Conservation (phyloP, 2,797 vertebrate genomes). For the Coreius guichenoti region DNA sequence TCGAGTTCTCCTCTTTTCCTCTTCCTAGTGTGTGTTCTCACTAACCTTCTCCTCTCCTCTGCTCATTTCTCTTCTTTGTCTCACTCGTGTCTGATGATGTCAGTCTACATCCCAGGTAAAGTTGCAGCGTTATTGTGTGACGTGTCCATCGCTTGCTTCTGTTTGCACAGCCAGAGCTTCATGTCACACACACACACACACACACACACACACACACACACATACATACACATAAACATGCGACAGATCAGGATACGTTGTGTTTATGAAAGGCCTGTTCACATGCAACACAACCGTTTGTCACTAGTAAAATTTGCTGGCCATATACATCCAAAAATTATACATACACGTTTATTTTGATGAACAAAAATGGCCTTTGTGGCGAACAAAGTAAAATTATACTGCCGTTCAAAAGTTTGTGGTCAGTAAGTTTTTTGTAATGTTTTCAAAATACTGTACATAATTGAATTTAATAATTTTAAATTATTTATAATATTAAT, state of each 20-base stretch:
- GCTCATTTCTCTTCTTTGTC: slow-evolving; percentile 50
- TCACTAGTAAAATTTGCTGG: not conserved
- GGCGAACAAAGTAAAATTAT: not conserved
- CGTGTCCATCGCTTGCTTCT: slow-evolving; percentile 65
- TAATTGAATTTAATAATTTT: not conserved
- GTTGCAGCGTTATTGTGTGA: slow-evolving; percentile 61
- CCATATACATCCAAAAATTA: not conserved
- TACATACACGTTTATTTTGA: not conserved
- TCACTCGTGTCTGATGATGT: slow-evolving; percentile 58
- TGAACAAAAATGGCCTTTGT: no score
- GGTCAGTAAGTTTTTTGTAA: no score
- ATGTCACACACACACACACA: slow-evolving; percentile 15
- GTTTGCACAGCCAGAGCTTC: slow-evolving; percentile 44
- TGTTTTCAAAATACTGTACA: not conserved
- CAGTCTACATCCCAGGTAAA: slow-evolving; percentile 88
- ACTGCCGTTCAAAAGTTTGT: not conserved
- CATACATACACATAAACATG: not conserved
- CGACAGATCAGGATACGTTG: not conserved
- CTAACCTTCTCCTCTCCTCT: slow-evolving; percentile 44
- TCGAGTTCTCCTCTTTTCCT: not conserved
- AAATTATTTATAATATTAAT: not conserved
- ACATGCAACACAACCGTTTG: not conserved
- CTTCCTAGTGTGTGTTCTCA: slow-evolving; percentile 23
- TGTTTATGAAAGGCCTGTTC: not conserved
- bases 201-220: not conserved